Conservation (phyloP, 2,113 vertebrate species). For the Psophia crepitans region DNA sequence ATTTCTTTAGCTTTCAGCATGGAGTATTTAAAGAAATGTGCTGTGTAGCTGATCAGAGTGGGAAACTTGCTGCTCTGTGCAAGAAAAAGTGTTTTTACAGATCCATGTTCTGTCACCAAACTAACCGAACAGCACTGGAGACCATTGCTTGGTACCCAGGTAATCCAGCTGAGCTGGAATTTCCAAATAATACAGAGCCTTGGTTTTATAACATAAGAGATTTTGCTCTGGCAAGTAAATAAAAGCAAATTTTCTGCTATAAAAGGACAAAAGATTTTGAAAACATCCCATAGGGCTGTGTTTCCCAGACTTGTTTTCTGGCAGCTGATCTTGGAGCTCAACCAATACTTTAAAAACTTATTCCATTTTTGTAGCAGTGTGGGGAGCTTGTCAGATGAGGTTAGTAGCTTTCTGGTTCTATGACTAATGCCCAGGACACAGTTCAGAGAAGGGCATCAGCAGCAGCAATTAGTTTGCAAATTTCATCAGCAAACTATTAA, state of each 20-base stretch:
- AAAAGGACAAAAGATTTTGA: constrained; percentile 88
- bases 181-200: constrained; percentile 23
- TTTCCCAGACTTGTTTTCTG: constrained; percentile 77
- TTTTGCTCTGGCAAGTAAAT: constrained; percentile 76
- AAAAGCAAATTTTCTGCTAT: constrained; percentile 89
- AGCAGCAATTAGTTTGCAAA: neutral
- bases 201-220: constrained; percentile 48
- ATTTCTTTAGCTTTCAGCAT: neutral
- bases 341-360: constrained; percentile 62
- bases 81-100: neutral
- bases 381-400: constrained; percentile 50
- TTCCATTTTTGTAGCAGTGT: constrained; percentile 74
- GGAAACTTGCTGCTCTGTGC: neutral
- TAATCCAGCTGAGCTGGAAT: constrained; percentile 45
- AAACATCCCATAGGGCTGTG: constrained; percentile 64
- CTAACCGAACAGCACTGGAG: neutral
- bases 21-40: neutral
- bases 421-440: constrained; percentile 20
- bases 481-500: constrained; percentile 6
- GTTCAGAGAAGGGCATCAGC: neutral
- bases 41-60: neutral
- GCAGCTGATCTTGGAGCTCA: constrained; percentile 68
- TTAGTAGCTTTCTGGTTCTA: constrained; percentile 27
- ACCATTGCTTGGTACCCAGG: neutral
- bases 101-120: neutral